Conservation (phyloP, 1,140 invertebrate species). For the Eulimnadia texana region DNA sequence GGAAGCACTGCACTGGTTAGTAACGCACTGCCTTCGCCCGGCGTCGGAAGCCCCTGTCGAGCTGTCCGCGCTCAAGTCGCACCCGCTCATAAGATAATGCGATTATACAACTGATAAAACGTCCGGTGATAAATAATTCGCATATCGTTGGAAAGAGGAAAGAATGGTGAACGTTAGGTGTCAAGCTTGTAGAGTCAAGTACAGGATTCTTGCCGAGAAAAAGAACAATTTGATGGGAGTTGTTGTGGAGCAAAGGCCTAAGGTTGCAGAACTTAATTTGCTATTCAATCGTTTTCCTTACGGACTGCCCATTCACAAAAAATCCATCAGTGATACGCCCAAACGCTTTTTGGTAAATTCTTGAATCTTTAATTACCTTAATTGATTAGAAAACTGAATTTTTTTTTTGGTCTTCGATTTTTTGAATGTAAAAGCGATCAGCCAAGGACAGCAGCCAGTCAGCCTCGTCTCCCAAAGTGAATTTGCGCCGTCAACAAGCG, state of each 20-base stretch:
- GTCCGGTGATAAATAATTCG: neutral
- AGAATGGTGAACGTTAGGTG: conserved; percentile 24
- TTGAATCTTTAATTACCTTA: neutral
- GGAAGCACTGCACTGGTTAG: neutral
- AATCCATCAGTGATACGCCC: neutral
- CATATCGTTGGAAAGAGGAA: neutral
- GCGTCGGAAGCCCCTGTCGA: neutral
- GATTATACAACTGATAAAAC: too few relatives aligned
- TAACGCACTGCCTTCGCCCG: neutral
- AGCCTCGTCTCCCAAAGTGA: neutral
- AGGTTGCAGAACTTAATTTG: conserved; percentile 15
- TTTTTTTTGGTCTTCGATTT: neutral
- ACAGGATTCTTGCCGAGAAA: conserved; percentile 23
- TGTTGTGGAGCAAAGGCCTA: neutral
- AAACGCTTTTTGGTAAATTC: neutral
- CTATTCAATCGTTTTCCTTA: conserved; percentile 24
- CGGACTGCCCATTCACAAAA: conserved; percentile 25
- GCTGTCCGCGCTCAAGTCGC: neutral
- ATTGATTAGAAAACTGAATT: neutral
- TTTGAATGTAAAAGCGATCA: neutral
- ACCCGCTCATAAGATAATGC: neutral
- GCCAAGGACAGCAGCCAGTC: neutral
- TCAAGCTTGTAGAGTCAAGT: conserved; percentile 25
- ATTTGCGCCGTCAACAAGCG: neutral
- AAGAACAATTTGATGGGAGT: conserved; percentile 21